Base-by-base conservation (phyloP, 2,797 vertebrate genomes). In the Catamblyrhynchus diadema region DNA sequence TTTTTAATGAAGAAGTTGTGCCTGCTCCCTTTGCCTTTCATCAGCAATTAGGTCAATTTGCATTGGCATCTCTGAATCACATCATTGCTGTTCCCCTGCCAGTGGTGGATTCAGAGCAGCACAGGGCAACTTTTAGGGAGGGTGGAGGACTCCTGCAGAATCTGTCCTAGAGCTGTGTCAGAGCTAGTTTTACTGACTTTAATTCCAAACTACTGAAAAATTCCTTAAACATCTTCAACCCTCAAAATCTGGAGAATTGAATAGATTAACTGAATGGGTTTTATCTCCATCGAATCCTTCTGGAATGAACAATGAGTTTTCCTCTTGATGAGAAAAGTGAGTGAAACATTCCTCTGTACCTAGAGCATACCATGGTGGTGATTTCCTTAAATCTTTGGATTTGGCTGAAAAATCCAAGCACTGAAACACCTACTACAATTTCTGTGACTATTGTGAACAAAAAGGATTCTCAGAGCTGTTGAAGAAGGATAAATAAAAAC, bases 401-500 rank as follows among this genome's bases (percentile, higher is more conserved):
- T 56, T 69, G 66, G 62, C 77, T 94, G 74, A 91, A 85, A 96
- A 72, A 37, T 15, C 72, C 75, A 88, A 35, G 83, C 70, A 45
- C 45, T 60, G 62, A 94, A 95, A 88, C 64, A 93, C 48, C 25
- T 66, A 60, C 39, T 64, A 77, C 81, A 72, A 42, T 90, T 81
- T 66, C 57, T 92, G 53, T 74, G 66, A 24, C 75, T 91, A 9
- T 41, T 92, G 81, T 65, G 86, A 95, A 88, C 42, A 20, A 45
- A 89, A 79, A 88, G 87, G 93, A 88, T 51, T 50, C 27, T 93
- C 86, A 88, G 86, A 94, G 77, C 42, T 93, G 86, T 53, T 94
- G 88, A 87, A 75, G 73, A 94, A 60, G 42, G n/a, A 79, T 28
- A 94, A 96, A 97, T 74, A 93, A 95, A 96, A 86, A 44, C 64